Base-by-base conservation (phyloP, 2,113 vertebrate genomes). In the Neomonachus schauinslandi region DNA sequence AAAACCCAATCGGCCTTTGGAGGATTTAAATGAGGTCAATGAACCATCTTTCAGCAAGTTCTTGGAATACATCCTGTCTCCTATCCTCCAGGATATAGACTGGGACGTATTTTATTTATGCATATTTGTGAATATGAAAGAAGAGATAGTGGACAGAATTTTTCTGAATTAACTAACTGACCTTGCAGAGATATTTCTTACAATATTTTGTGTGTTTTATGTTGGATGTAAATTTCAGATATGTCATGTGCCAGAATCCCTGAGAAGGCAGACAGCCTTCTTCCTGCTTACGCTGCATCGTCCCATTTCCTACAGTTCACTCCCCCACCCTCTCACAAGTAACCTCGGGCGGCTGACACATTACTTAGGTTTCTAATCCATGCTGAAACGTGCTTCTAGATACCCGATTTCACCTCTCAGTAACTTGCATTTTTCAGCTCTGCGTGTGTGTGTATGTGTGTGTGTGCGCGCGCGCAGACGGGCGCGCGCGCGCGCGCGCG, bases 1-100 rank as follows among this genome's bases (percentile, higher is more conserved):
- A 96, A 96, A 97, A 86, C 61, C 97, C 94, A 72, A 8, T 72
- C 31, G n/a, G 97, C 92, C 97, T 98, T 95, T 94, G 92, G 98
- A 97, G 88, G 97, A 97, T 98, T 91, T 97, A 94, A 98, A 97
- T 96, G 98, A 98, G 98, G 98, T 98, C 98, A 97, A 59, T 93
- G 85, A 98, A 95, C 67, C 95, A 31, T 84, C 93, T 97, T 97
- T 98, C 96, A 96, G 97, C 97, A 96, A 96, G 98, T 98, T 97
- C 98, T 97, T 96, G 97, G 95, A 98, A 97, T 98, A 94, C 86
- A 97, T 94, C 63, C 94, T 95, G 81, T 84, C 82, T 96, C 74
- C 67, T 82, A 53, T 49, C 46, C 57, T 94, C 93, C 88, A 65
- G 87, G 91, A 63, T 91, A 46, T 53, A 42, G 67, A 24, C 81